Conservation (phyloP, 2,888 invertebrate genomes). For the Caenorhabditis sp. region DNA sequence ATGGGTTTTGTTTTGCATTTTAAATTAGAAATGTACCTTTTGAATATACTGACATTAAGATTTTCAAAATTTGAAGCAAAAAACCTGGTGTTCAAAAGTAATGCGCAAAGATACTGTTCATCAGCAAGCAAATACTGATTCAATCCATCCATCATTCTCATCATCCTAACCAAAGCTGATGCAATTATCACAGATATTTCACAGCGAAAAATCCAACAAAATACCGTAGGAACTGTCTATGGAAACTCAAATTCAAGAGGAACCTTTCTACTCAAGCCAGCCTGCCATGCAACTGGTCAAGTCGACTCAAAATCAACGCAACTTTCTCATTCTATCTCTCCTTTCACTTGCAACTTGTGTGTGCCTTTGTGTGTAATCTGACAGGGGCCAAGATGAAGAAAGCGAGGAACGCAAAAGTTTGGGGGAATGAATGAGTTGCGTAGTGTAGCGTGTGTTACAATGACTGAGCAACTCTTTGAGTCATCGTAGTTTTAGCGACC, state of each 20-base stretch:
- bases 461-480: neutral
- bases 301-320: conserved; percentile 23
- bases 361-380: conserved; percentile 32
- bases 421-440: conserved; percentile 3
- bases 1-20: too few relatives aligned
- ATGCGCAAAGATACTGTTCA: neutral
- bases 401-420: too few relatives aligned
- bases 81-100: too few relatives aligned
- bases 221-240: too few relatives aligned
- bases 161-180: neutral
- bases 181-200: too few relatives aligned
- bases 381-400: neutral
- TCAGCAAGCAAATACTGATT: neutral
- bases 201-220: too few relatives aligned
- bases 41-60: too few relatives aligned
- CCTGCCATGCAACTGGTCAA: conserved; percentile 49
- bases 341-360: conserved; percentile 41
- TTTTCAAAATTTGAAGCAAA: too few relatives aligned
- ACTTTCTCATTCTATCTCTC: neutral
- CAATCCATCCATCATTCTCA: neutral
- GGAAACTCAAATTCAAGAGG: too few relatives aligned
- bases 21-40: too few relatives aligned
- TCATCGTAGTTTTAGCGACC: too few relatives aligned
- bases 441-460: neutral
- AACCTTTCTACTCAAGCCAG: too few relatives aligned